Evolutionary conservation across 2,888 invertebrate species (phyloP), one percentile per base, ranked within the genome.

Genomic region (Cantharis rustica): DNA sequence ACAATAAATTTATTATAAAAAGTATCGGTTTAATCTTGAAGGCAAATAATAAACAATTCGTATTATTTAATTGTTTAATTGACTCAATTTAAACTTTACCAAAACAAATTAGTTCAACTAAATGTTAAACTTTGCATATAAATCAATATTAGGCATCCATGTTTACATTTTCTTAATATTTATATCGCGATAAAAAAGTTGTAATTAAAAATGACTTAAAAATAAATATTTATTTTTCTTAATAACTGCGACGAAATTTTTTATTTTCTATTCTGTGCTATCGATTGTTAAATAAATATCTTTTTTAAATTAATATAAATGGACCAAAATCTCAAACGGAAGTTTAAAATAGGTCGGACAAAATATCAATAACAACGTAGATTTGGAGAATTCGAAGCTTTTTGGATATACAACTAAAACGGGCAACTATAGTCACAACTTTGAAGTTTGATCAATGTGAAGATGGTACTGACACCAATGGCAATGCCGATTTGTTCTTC

Each of bases 381-480:
- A 71, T 68, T 73, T 62, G 27, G 31, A 20, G 73, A 71, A 70
- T 73, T 73, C 68, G 20, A 23, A 27, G 63, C 69, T 74, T 61
- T 69, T 77, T n/a, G 69, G 69, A 76, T 61, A 15, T 69, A 76
- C 64, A 77, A 77, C 77, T 77, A 75, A 74, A 75, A 77, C 78
- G 79, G 74, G 77, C 77, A 76, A 78, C 80, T 79, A 78, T 79
- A 77, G 78, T 78, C 79, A 78, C 78, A 80, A 82, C 80, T 79
- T 81, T 82, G 81, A 82, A 82, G 80, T 82, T 82, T 82, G 82
- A 82, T 82, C 81, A 82, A 82, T 82, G 81, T 79, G 81, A 79
- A 80, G 82, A 82, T 82, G 82, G 81, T 80, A 78, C 75, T 82
- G 82, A 82, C 82, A 82, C 79, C 80, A 80, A 79, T 81, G 74